Evolutionary conservation across 2,888 invertebrate genomes (phyloP), one percentile per base, ranked within the genome.

Genomic region (Nomada flava): DNA sequence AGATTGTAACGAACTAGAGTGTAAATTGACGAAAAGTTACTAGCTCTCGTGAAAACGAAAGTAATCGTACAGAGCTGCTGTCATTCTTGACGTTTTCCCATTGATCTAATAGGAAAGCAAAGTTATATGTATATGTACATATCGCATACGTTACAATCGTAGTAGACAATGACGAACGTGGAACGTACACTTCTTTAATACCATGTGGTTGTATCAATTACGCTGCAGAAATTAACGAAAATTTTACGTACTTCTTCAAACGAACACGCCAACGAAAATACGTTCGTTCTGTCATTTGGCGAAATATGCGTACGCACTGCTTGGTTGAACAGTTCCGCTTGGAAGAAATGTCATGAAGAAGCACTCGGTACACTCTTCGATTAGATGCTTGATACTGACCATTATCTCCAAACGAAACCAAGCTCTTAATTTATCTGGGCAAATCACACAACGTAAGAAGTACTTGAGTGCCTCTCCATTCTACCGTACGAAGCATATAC

Each of bases 311-410:
- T 79, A 73, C 44, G 68, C 36, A 79, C 63, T 79, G 79, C 52
- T 68, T 62, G 52, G 29, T 59, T 47, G 62, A 65, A 79, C 76
- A 26, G 70, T 65, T 70, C 64, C 76, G 64, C 44, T 78, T 62
- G 55, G 42, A n/a, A 72, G 68, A 79, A 72, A 79, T 79, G 80
- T 80, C 80, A 80, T 80, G 67, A 79, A 79, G 80, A 72, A 80
- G 63, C 80, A 80, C 80, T 79, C 79, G 62, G 63, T 72, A 80
- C 80, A 80, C 80, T 79, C 79, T 80, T 68, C 73, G 80, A 80
- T 80, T 80, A 80, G 80, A 79, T 80, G 79, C 79, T 80, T 79
- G 79, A 80, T 80, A 80, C 80, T 80, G 80, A 80, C 79, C 80
- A 80, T 80, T 80, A 80, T 80, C 80, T 78, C 44, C 73, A 62